These are phyloP conservation scores for Philypnodon macrostomus DNA, from an alignment of 2,797 vertebrate species.

Conservation along the genomic window DNA sequence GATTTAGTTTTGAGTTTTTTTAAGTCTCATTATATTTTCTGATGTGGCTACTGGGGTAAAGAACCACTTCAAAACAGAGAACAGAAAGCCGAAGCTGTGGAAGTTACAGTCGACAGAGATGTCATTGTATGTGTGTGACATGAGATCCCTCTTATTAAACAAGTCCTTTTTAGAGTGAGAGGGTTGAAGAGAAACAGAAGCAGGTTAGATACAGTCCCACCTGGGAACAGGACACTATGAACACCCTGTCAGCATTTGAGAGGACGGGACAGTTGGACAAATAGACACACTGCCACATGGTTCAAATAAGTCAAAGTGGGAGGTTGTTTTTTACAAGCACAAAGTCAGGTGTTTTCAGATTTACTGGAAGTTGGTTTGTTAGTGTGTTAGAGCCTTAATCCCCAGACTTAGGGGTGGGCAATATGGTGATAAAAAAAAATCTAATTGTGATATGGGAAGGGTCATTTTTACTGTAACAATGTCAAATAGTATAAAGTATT, in stretches of 20 bases:
- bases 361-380: too few relatives aligned
- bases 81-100: neutral
- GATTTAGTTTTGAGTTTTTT: too few relatives aligned
- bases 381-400: too few relatives aligned
- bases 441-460: too few relatives aligned
- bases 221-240: neutral
- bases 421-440: too few relatives aligned
- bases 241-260: conserved; percentile 10
- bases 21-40: too few relatives aligned
- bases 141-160: conserved; percentile 58
- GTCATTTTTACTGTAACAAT: too few relatives aligned
- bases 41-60: too few relatives aligned
- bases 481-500: too few relatives aligned
- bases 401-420: too few relatives aligned
- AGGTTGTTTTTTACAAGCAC: too few relatives aligned
- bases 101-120: conserved; percentile 42
- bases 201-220: conserved; percentile 1
- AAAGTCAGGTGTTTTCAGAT: too few relatives aligned
- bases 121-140: conserved; percentile 57
- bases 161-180: conserved; percentile 38
- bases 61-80: neutral
- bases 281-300: neutral
- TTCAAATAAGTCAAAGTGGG: neutral
- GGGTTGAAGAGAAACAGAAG: conserved; percentile 26
- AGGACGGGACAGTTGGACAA: neutral